Evolutionary conservation across 1,140 invertebrate genomes (phyloP).

Genomic region (Uloborus diversus): DNA sequence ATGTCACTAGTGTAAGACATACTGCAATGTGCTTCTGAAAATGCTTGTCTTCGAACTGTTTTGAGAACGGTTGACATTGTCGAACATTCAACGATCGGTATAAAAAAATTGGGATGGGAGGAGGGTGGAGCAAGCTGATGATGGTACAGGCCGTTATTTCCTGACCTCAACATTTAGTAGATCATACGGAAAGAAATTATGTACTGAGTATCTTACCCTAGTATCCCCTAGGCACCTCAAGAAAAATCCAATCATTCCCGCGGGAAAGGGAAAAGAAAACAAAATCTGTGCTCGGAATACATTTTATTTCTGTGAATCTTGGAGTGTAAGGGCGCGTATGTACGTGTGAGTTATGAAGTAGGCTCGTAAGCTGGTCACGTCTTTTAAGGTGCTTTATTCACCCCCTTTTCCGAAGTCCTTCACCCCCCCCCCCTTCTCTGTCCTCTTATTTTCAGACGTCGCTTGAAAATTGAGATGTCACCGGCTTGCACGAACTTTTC

Average conservation of each 20-base stretch:
- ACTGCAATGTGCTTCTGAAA: no score
- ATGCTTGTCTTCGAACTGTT: no score
- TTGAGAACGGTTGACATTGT: no score
- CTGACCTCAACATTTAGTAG: no score
- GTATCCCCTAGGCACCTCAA: slow-evolving; percentile 7
- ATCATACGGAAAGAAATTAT: no score
- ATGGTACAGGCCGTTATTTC: no score
- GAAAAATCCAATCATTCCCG: slow-evolving; percentile 16
- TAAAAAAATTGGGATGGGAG: no score
- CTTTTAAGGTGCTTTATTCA: slow-evolving; percentile 17
- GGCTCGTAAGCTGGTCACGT: slow-evolving; percentile 8
- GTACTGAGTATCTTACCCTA: not conserved
- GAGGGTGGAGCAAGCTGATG: no score
- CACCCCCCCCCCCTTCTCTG: not conserved
- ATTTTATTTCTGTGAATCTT: slow-evolving; percentile 3
- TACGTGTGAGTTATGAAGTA: no score
- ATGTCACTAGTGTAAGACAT: no score
- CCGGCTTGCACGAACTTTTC: not conserved
- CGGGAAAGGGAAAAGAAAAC: not conserved
- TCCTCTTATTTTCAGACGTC: not conserved
- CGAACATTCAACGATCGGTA: no score
- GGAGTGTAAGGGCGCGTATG: no score
- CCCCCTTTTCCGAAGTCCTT: not conserved
- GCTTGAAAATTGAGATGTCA: not conserved
- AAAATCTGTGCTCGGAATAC: slow-evolving; percentile 14